Base-by-base conservation (phyloP, 2,888 invertebrate genomes). In the Pyrochroa serraticornis region DNA sequence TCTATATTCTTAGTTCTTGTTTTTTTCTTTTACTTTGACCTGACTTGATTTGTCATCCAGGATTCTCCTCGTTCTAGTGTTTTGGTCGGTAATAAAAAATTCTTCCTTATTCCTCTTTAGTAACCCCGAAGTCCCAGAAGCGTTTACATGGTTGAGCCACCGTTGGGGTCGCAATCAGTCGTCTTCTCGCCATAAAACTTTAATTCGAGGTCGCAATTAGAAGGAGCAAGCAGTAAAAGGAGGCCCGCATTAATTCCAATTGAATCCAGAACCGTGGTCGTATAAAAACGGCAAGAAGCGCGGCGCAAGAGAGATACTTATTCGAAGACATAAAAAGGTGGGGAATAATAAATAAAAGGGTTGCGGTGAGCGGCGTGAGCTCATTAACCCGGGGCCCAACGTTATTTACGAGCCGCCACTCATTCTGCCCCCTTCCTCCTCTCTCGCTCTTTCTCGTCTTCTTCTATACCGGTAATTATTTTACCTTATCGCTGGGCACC, bases 311-410 rank as follows among this genome's bases (percentile, higher is more conserved):
- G 22, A 22, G 22, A 22, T 22, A 22, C 22, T 22, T 22, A 22
- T 22, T 22, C 22, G 44, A 41, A 22, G 22, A 57, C 51, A 53
- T 53, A 50, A 68, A 67, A 68, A 68, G 64, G 67, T 70, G 68
- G 66, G 52, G 63, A 67, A 62, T 64, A 70, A 73, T 73, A 72
- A 74, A 74, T 72, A 71, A 71, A 72, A 71, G 71, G 72, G 71
- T 72, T 74, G 74, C 22, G 22, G 22, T 70, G 68, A 66, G 66
- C 71, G 63, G 68, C 68, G 70, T 66, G 71, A 70, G 74, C 74
- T 73, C 73, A 73, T 74, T 73, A 73, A 73, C 72, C 71, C 64
- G 66, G 60, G 66, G 62, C 64, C 63, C 44, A 58, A 64, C 37
- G 62, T 71, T 71, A 73, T 73, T 74, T 74, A 74, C 71, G 71